phyloP scores from a whole-genome alignment of 2,113 vertebrate species.

The Barnardius zonarius region DNA sequence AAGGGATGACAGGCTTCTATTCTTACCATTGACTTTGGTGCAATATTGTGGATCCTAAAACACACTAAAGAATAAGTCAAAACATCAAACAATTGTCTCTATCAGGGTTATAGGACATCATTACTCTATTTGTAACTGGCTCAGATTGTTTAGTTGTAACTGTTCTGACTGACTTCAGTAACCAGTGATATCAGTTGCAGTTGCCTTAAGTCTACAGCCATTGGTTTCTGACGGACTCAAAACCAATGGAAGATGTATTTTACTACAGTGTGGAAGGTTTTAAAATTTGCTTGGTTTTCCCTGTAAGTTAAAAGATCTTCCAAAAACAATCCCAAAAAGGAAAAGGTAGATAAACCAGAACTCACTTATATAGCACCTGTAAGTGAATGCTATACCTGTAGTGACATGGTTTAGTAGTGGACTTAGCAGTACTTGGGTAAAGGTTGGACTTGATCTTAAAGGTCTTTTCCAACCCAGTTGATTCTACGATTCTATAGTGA shows the following conservation, averaged over 20 bases:
- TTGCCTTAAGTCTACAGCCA: background rate
- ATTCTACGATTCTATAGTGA: background rate
- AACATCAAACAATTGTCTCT: background rate
- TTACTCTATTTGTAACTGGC: background rate
- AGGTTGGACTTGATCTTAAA: background rate
- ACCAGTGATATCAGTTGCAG: fast-evolving
- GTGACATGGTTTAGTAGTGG: background rate
- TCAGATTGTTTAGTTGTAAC: background rate
- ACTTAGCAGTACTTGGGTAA: background rate
- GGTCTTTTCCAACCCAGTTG: background rate
- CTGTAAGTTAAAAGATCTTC: background rate
- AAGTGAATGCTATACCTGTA: background rate
- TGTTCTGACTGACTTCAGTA: background rate
- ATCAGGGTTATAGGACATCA: background rate
- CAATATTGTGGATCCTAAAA: background rate
- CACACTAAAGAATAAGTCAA: background rate
- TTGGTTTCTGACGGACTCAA: background rate
- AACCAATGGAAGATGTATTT: background rate
- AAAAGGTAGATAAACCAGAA: background rate
- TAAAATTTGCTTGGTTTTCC: background rate
- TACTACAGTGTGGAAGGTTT: background rate
- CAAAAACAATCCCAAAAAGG: background rate
- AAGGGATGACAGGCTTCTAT: background rate
- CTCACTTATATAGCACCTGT: background rate
- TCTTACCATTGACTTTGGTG: background rate